phyloP scores from a whole-genome alignment of 2,888 invertebrate genomes.

The Tineola bisselliella region DNA sequence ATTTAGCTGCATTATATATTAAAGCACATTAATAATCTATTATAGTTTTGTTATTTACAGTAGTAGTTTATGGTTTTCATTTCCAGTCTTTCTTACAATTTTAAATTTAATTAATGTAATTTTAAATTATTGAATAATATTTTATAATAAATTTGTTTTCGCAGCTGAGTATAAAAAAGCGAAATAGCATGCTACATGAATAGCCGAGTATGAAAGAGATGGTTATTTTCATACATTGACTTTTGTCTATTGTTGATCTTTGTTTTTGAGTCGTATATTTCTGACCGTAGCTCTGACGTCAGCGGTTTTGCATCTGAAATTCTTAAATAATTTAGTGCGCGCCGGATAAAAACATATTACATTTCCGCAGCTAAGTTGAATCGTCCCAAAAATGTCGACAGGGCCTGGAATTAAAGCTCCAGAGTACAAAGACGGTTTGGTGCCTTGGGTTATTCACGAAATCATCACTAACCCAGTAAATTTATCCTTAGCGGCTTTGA shows the following conservation, averaged over 20 bases:
- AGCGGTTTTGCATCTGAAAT: neutral
- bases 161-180: neutral
- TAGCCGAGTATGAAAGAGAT: neutral
- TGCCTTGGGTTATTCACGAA: conserved; percentile 54
- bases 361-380: no score
- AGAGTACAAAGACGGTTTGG: conserved; percentile 23
- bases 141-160: neutral
- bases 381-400: conserved; percentile 18
- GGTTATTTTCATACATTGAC: neutral
- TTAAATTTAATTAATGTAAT: no score
- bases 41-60: no score
- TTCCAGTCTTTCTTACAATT: no score
- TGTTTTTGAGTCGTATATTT: neutral
- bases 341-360: neutral
- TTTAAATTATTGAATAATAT: no score
- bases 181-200: neutral
- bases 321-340: neutral
- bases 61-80: no score
- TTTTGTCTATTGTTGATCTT: conserved; percentile 5
- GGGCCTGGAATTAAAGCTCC: conserved; percentile 32
- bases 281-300: no score
- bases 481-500: conserved; percentile 70
- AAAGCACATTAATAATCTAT: neutral
- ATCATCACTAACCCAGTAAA: conserved; percentile 73
- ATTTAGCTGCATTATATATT: neutral